These are phyloP conservation scores for Felis chaus DNA, from an alignment of 2,113 vertebrate species.

Conservation along the genomic window DNA sequence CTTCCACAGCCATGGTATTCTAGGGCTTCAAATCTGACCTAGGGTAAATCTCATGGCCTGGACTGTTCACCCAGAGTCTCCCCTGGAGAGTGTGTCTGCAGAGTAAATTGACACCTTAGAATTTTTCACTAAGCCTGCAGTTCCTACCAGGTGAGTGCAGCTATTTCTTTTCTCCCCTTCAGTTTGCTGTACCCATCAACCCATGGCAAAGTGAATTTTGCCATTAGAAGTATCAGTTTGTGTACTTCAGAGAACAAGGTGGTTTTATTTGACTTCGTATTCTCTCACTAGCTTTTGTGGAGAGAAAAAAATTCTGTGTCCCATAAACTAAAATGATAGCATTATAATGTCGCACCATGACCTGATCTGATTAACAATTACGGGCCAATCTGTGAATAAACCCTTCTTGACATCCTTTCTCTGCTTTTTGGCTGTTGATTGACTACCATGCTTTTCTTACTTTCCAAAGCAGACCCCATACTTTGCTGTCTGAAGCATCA, in stretches of 20 bases:
- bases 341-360: neutral
- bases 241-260: conserved; percentile 25
- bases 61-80: neutral
- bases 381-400: neutral
- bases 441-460: neutral
- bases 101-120: neutral
- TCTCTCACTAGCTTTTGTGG: neutral
- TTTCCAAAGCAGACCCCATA: neutral
- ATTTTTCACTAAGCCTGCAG: neutral
- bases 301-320: neutral
- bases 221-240: neutral
- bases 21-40: neutral
- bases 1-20: neutral
- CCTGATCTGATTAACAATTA: neutral
- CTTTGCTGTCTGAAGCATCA: neutral
- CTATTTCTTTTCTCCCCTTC: neutral
- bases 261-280: neutral
- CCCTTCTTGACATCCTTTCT: neutral
- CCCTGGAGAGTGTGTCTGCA: neutral
- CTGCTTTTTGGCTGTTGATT: neutral
- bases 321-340: neutral
- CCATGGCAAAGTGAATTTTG: neutral
- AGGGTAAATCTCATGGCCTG: neutral
- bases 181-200: neutral
- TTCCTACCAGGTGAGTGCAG: neutral